A percentile compares a stretch with the other conserved stretches of the same genome.
phyloP scores from a whole-genome alignment of 2,113 vertebrate genomes.

The Archocentrus centrarchus region DNA sequence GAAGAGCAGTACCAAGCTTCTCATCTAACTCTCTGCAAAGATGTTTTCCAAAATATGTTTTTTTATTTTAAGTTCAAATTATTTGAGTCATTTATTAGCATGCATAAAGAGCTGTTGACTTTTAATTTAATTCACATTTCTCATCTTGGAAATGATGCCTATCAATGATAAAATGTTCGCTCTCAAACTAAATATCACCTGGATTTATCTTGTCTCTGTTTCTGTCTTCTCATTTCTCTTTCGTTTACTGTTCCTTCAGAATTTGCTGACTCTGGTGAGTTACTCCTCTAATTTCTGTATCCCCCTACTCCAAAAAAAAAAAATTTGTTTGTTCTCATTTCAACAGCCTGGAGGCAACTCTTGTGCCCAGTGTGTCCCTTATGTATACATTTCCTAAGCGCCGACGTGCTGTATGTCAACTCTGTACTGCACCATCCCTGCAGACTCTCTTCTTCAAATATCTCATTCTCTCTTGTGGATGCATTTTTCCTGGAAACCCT shows the following conservation, averaged over 20 bases:
- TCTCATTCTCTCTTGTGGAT: constrained; percentile 69
- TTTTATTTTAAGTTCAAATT: background rate
- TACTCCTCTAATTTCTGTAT: constrained; percentile 75
- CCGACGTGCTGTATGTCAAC: constrained; percentile 56
- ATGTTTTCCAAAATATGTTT: background rate
- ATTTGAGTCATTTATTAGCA: background rate
- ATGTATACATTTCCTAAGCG: constrained; percentile 59
- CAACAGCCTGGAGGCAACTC: constrained; percentile 57
- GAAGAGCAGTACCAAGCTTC: background rate
- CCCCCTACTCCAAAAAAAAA: constrained; percentile 15
- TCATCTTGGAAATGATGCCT: constrained; percentile 18
- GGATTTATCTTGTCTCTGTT: constrained; percentile 77
- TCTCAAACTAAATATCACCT: constrained; percentile 51
- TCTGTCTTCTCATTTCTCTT: constrained; percentile 71
- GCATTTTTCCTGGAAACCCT: constrained; percentile 61
- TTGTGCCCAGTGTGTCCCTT: constrained; percentile 44
- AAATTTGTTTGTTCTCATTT: constrained; percentile 68
- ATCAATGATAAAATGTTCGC: constrained; percentile 47
- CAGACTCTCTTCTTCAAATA: constrained; percentile 52
- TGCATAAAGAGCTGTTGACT: background rate
- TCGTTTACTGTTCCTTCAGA: constrained; percentile 81
- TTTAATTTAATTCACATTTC: constrained; percentile 1
- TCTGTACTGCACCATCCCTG: constrained; percentile 51
- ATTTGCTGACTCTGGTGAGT: constrained; percentile 88
- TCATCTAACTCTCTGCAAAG: background rate